These are phyloP conservation scores for Gonioctena quinquepunctata DNA, from an alignment of 1,140 invertebrate genomes.

Conservation along the genomic window DNA sequence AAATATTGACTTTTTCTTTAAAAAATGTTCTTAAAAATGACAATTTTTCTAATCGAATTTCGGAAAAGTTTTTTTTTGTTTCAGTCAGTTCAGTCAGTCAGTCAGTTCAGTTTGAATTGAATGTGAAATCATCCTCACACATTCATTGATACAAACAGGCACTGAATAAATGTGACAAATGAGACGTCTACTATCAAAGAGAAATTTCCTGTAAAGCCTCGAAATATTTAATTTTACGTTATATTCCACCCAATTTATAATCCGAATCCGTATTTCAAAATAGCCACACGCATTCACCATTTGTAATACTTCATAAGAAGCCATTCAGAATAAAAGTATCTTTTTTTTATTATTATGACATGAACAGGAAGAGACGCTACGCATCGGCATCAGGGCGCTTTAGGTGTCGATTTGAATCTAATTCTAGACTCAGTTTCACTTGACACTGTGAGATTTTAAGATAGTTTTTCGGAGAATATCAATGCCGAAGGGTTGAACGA, in stretches of 20 bases:
- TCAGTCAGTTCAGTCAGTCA: no score
- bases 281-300: background rate
- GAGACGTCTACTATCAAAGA: no score
- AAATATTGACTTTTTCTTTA: no score
- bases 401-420: slow-evolving; percentile 34
- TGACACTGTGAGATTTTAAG: background rate
- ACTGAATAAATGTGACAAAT: no score
- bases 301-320: slow-evolving; percentile 6
- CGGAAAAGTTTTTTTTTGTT: no score
- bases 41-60: no score
- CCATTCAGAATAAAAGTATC: background rate
- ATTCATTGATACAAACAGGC: no score
- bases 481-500: background rate
- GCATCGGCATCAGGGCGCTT: slow-evolving; percentile 20
- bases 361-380: slow-evolving; percentile 30
- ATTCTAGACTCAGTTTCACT: slow-evolving; percentile 19
- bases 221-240: background rate
- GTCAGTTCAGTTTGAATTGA: no score
- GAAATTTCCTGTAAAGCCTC: no score
- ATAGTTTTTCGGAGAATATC: background rate
- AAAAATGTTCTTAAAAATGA: no score
- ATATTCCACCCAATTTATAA: background rate
- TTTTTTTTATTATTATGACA: slow-evolving; percentile 15
- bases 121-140: no score
- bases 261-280: background rate